A percentile compares a stretch with the other conserved stretches of the same genome.
Evolutionary conservation across 2,888 invertebrate genomes (phyloP).

Genomic region (Adelognathus sp.): DNA sequence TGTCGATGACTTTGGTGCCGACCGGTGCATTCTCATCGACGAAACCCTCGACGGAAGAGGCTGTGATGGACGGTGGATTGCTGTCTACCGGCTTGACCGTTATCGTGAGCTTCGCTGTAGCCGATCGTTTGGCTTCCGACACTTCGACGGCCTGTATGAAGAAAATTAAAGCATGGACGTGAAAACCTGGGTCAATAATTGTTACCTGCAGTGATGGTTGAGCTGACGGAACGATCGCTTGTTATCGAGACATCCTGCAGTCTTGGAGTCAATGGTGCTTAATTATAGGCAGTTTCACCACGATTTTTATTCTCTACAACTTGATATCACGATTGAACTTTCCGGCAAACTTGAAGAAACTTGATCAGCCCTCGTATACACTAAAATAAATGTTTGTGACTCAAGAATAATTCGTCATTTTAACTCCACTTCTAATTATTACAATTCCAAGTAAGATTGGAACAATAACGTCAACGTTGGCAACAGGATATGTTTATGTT

Average conservation of each 20-base stretch:
- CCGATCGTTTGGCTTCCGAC: constrained; percentile 89
- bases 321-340: neutral
- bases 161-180: neutral
- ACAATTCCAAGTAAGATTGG: too few species aligned
- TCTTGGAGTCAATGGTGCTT: neutral
- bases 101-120: constrained; percentile 91
- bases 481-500: too few species aligned
- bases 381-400: too few species aligned
- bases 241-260: neutral
- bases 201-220: neutral
- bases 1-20: constrained; percentile 90
- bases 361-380: too few species aligned
- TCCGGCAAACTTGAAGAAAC: neutral
- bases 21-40: constrained; percentile 93
- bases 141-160: constrained; percentile 89
- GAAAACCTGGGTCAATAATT: neutral
- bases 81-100: constrained; percentile 93
- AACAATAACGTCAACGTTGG: too few species aligned
- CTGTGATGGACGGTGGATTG: constrained; percentile 90
- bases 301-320: neutral
- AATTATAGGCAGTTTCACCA: neutral
- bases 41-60: constrained; percentile 88
- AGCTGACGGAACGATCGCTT: neutral
- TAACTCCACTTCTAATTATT: too few species aligned
- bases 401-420: too few species aligned